Evolutionary conservation across 2,888 invertebrate species (phyloP).

Genomic region (Chironomus riparius): DNA sequence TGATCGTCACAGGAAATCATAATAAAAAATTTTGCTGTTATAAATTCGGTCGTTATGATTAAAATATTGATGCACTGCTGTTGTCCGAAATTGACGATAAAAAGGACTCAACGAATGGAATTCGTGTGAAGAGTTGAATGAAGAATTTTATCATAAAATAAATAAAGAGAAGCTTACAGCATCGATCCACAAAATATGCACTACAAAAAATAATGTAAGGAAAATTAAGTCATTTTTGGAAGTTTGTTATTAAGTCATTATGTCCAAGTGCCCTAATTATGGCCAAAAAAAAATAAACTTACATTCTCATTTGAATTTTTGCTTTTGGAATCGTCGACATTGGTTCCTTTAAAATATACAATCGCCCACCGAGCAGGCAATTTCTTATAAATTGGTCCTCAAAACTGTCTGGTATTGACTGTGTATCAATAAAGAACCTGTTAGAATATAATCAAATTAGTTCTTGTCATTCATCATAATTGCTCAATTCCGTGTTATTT

Average conservation of each 20-base stretch:
- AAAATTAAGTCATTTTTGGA: not conserved
- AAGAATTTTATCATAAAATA: constrained; percentile 21
- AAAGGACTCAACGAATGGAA: not conserved
- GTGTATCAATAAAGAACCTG: constrained; percentile 11
- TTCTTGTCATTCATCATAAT: no score
- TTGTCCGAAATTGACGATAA: not conserved
- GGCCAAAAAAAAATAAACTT: constrained; percentile 37
- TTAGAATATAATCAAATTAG: no score
- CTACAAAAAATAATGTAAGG: constrained; percentile 18
- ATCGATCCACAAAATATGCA: constrained; percentile 30
- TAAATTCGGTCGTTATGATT: not conserved
- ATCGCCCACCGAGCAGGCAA: constrained; percentile 61
- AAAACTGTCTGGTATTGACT: not conserved
- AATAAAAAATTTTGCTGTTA: not conserved
- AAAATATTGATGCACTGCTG: not conserved
- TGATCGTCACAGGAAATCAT: not conserved
- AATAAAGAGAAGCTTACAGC: constrained; percentile 28
- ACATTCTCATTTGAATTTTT: constrained; percentile 60
- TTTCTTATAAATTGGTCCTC: constrained; percentile 13
- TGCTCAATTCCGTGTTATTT: no score
- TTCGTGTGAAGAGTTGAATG: constrained; percentile 26
- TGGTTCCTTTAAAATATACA: constrained; percentile 74
- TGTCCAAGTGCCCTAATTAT: no score
- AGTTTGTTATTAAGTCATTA: no score
- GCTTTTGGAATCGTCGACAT: constrained; percentile 60